These are phyloP conservation scores for Cyrtodaria siliqua DNA, from an alignment of 2,888 invertebrate species.

Conservation along the genomic window DNA sequence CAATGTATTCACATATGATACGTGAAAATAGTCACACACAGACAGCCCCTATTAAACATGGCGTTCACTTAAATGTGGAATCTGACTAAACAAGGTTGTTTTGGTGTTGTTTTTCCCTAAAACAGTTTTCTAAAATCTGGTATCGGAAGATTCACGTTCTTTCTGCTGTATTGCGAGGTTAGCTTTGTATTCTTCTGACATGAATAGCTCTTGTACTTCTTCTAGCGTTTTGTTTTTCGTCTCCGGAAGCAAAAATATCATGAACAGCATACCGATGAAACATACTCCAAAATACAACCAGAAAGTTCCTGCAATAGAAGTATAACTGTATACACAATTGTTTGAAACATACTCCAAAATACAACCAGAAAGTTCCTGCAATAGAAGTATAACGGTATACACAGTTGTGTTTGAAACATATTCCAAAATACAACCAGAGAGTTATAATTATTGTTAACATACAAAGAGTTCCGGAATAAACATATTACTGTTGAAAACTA, in stretches of 20 bases:
- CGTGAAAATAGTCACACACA: no score
- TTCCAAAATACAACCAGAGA: slow-evolving; percentile 87
- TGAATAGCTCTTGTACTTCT: slow-evolving; percentile 87
- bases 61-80: no score
- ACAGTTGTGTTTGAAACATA: no score
- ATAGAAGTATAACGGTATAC: no score
- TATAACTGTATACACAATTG: no score
- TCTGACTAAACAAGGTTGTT: no score
- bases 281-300: slow-evolving; percentile 87
- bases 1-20: no score
- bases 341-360: slow-evolving; percentile 86
- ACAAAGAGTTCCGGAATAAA: no score
- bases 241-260: slow-evolving; percentile 87
- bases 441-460: no score
- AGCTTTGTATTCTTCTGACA: slow-evolving; percentile 65
- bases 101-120: no score
- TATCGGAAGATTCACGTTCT: slow-evolving; percentile 3
- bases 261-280: slow-evolving; percentile 85
- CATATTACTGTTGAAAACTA: no score
- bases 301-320: slow-evolving; percentile 86
- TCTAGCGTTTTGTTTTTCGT: slow-evolving; percentile 87
- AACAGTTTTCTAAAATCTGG: slow-evolving; percentile 5
- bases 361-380: slow-evolving; percentile 87
- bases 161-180: neutral
- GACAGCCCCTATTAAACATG: no score